Evolutionary conservation across 2,797 vertebrate species (phyloP).

Genomic region (Falco berigora): DNA sequence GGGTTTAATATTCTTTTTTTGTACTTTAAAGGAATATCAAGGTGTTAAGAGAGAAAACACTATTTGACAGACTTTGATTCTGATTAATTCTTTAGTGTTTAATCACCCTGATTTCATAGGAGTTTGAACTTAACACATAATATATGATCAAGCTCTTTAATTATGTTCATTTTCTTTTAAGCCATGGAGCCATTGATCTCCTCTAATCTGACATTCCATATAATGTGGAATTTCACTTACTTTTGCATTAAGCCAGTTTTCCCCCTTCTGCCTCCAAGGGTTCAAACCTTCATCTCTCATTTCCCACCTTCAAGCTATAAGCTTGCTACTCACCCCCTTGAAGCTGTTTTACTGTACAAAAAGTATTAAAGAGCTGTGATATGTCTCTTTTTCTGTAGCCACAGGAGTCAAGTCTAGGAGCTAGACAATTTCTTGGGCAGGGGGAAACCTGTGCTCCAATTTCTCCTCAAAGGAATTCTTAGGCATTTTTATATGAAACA

Average conservation of each 20-base stretch:
- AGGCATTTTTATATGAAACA: neutral
- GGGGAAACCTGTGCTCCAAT: neutral
- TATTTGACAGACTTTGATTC: constrained; percentile 37
- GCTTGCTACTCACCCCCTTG: neutral
- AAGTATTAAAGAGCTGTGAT: constrained; percentile 5
- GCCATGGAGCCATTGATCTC: constrained; percentile 9
- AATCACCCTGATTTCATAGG: constrained; percentile 35
- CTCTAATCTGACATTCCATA: constrained; percentile 48
- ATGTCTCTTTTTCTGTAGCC: neutral
- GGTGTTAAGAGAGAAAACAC: constrained; percentile 13
- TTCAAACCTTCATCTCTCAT: constrained; percentile 23
- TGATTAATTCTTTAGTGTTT: constrained; percentile 39
- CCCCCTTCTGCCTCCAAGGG: neutral
- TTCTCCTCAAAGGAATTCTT: neutral
- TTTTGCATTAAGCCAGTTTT: constrained; percentile 41
- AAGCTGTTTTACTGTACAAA: constrained; percentile 26
- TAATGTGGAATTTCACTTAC: constrained; percentile 55
- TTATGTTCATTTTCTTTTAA: constrained; percentile 54
- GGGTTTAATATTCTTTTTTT: neutral
- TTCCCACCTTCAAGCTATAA: constrained; percentile 27
- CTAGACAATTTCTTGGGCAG: neutral
- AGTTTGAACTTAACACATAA: constrained; percentile 24
- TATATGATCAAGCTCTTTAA: constrained; percentile 43
- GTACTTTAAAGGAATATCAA: constrained; percentile 18
- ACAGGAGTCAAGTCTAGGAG: neutral